Base-by-base conservation (phyloP, 2,888 invertebrate genomes). In the Poecilus cupreus region DNA sequence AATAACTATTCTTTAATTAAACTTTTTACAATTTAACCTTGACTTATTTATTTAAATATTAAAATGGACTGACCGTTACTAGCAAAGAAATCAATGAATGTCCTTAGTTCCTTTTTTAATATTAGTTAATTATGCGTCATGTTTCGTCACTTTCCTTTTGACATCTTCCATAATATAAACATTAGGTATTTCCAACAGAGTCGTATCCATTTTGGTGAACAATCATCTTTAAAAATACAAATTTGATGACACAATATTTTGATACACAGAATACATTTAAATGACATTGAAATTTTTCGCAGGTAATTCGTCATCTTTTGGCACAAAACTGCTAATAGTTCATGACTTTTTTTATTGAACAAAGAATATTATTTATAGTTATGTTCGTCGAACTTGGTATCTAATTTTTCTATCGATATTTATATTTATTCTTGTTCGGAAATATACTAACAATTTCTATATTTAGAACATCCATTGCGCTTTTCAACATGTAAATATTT, bases 181-280 rank as follows among this genome's bases (percentile, higher is more conserved):
- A 54, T 54, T 54, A 11, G 54, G 49, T 8, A 49, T 49, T 49
- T 49, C 49, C 49, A 49, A 32, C n/a, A 46, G n/a, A 46, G 11
- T 51, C 16, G 8, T 4, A 6, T 2, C 51, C 18, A 51, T 51
- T 51, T 51, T 18, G 11, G 18, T 51, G 51, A 18, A 4, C 51
- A 1, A 18, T 51, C 51, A 51, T 51, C 18, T 51, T 51, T 51
- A 51, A 51, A 51, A 51, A 51, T 51, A 51, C 18, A 18, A 0
- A 51, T 54, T 18, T 13, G 32, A 60, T 60, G 60, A 60, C 32
- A 60, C 24, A 60, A 60, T 60, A 32, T 60, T 60, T 60, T 57
- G 22, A 18, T 18, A 18, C n/a, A 4, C 18, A 6, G 49, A 49
- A 49, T 49, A 49, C 49, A 49, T 49, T 11, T 43, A 11, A 54